Conservation (phyloP, 2,113 vertebrate species). For the Mormyrus iriodes region DNA sequence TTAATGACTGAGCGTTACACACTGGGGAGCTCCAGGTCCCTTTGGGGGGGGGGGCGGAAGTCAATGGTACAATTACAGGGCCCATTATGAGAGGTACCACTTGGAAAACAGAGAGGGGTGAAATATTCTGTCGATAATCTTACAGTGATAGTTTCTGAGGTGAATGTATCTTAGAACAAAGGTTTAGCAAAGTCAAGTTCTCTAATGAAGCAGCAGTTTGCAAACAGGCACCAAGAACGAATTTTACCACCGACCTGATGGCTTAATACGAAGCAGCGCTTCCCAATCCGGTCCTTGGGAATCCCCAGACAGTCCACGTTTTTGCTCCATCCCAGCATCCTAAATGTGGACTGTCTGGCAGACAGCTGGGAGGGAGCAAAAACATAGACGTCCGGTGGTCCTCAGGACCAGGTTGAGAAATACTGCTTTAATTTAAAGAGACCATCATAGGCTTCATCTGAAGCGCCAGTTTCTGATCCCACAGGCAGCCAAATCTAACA, state of each 20-base stretch:
- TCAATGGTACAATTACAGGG: conserved; percentile 30
- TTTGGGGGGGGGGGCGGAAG: neutral
- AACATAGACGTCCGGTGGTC: neutral
- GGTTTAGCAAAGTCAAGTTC: neutral
- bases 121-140: neutral
- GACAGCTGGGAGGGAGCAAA: neutral
- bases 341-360: neutral
- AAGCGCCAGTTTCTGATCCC: neutral
- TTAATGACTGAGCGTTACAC: conserved; percentile 33
- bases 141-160: neutral
- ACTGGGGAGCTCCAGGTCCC: neutral
- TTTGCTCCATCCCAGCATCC: neutral
- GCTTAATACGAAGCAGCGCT: neutral
- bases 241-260: neutral
- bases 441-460: neutral
- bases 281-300: neutral
- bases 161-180: neutral
- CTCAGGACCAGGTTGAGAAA: neutral
- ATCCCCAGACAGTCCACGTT: neutral
- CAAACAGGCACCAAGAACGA: neutral
- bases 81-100: neutral
- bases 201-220: neutral
- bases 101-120: neutral
- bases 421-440: neutral
- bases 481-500: neutral